Percentiles rank a stretch among this genome's conserved stretches.
Evolutionary conservation across 2,113 vertebrate species (phyloP).

Genomic region (Sclerurus mexicanus): DNA sequence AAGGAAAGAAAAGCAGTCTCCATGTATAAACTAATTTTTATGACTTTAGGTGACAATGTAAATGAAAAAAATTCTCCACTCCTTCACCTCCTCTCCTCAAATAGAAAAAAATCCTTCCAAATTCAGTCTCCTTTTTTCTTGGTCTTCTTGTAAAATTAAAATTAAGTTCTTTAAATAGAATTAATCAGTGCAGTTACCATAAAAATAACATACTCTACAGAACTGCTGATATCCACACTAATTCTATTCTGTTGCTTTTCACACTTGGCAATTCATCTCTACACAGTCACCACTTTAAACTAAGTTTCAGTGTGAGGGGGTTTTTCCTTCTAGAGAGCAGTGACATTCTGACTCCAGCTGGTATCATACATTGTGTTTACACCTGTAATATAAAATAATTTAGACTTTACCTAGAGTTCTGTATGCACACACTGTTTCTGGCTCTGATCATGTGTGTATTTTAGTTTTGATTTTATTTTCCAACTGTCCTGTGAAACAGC

Average conservation of each 20-base stretch:
- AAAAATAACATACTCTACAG: not conserved
- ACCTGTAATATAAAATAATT: not conserved
- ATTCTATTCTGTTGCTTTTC: not conserved
- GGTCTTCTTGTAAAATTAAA: not conserved
- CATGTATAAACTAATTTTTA: not conserved
- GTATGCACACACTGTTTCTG: not conserved
- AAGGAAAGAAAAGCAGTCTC: not conserved
- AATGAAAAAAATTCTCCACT: not conserved
- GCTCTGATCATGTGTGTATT: accelerated
- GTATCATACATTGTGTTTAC: not conserved
- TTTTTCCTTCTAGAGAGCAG: not conserved
- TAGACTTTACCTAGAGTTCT: not conserved
- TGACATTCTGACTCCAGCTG: not conserved
- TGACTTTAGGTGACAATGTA: not conserved
- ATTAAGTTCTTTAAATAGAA: not conserved
- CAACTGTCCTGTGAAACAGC: not conserved
- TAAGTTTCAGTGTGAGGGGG: not conserved
- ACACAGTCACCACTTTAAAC: not conserved
- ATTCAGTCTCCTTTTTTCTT: not conserved
- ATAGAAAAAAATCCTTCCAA: not conserved
- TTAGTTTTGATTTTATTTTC: not conserved
- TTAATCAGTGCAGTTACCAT: not conserved
- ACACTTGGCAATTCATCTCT: not conserved
- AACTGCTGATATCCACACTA: not conserved
- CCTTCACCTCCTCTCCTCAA: not conserved